Evolutionary conservation across 2,797 vertebrate species (phyloP), one percentile per base, ranked within the genome.

Genomic region (Craterocephalus amniculus): DNA sequence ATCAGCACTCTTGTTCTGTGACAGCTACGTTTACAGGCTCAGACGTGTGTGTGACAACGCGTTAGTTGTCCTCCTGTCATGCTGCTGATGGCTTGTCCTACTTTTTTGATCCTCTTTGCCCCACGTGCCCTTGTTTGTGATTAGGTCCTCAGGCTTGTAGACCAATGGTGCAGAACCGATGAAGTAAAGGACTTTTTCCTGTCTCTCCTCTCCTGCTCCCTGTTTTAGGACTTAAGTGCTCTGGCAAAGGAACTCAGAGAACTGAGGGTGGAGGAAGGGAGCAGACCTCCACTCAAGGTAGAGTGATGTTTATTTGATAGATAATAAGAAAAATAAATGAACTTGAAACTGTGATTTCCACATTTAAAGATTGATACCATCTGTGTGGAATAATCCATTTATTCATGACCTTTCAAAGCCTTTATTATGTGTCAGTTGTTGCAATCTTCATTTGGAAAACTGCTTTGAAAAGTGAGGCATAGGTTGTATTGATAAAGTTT

Each of bases 231-330:
- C 80, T 94, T 99, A 86, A 99, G 96, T 67, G 97, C 97, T 2
- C 89, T 99, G 89, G 97, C 97, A 34, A 99, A 98, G 92, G 97
- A 99, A 87, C 87, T 99, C 74, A 89, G 97, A 83, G 97, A 99
- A 84, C 89, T 99, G 74, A 95, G 97, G 70, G 97, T 97, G 1
- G 97, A 99, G 72, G 97, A 99, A 75, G 95, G 96, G 52, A 97
- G 95, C 76, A 95, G 97, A 0, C 97, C 97, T 2, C 95, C 98
- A 74, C 96, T 97, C 88, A 99, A 99, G 90, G 96, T 98, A 74
- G 6, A n/a, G 10, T 13, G 29, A 43, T 13, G 24, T 54, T 35
- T 62, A 2, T 36, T 24, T 22, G 18, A 5, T 59, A 49, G 16
- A 63, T 38, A 26, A 16, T 5, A n/a, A 6, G 5, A 0, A 2